These are phyloP conservation scores for Stenurella melanura DNA, from an alignment of 2,888 invertebrate species.

Conservation along the genomic window DNA sequence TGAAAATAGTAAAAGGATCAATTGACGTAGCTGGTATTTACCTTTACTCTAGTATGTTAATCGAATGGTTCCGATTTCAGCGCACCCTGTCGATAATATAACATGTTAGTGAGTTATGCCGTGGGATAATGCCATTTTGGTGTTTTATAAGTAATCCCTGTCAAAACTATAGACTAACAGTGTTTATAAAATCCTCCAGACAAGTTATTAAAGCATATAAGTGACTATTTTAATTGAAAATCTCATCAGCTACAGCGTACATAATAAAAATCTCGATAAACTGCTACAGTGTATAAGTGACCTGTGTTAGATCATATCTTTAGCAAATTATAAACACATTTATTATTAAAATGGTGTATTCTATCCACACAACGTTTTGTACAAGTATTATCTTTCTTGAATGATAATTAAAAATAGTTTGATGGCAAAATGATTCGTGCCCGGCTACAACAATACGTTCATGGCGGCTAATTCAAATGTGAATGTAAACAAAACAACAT, in stretches of 20 bases:
- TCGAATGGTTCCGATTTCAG: slow-evolving; percentile 36
- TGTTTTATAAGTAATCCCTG: slow-evolving; percentile 55
- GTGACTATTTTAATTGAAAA: slow-evolving; percentile 2
- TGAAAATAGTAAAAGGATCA: background rate
- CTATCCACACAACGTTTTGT: background rate
- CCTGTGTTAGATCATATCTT: slow-evolving; percentile 39
- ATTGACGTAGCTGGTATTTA: slow-evolving; percentile 18
- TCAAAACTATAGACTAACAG: slow-evolving; percentile 38
- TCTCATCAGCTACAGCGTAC: background rate
- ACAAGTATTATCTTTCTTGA: slow-evolving; percentile 28
- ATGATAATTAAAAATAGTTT: slow-evolving; percentile 38
- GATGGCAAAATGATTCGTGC: slow-evolving; percentile 47
- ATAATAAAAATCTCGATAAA: slow-evolving; percentile 3
- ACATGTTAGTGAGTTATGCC: slow-evolving; percentile 51
- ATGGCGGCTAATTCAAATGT: slow-evolving; percentile 67
- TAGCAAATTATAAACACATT: slow-evolving; percentile 34
- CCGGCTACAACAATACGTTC: slow-evolving; percentile 59
- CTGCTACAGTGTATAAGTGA: slow-evolving; percentile 28
- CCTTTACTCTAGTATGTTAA: background rate
- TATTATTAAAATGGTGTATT: slow-evolving; percentile 24
- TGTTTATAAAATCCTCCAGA: slow-evolving; percentile 8
- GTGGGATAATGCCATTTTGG: slow-evolving; percentile 60
- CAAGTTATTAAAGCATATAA: slow-evolving; percentile 14
- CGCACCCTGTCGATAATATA: slow-evolving; percentile 50
- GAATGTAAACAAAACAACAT: slow-evolving; percentile 61